Evolutionary conservation across 2,797 vertebrate species (phyloP).

Genomic region (Spinibarbus caldwelli): DNA sequence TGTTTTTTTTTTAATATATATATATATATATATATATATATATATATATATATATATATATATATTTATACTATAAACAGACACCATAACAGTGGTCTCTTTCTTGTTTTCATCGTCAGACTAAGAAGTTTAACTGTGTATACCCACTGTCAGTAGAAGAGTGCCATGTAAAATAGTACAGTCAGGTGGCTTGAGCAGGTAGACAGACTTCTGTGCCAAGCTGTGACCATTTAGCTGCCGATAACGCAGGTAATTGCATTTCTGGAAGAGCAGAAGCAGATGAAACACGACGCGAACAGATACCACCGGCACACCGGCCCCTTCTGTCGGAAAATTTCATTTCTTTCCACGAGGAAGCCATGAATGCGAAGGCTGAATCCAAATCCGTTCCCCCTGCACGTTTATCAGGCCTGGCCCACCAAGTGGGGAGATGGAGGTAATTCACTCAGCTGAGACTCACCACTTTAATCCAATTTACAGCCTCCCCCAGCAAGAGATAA

Average conservation of each 20-base stretch:
- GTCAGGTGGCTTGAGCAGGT: slow-evolving; percentile 66
- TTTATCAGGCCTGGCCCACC: slow-evolving; percentile 93
- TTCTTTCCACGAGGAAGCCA: slow-evolving; percentile 91
- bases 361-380: slow-evolving; percentile 90
- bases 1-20: neutral
- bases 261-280: slow-evolving; percentile 93
- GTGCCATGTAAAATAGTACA: slow-evolving; percentile 62
- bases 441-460: slow-evolving; percentile 91
- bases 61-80: neutral
- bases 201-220: slow-evolving; percentile 79
- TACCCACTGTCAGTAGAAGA: slow-evolving; percentile 39
- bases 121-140: slow-evolving; percentile 24
- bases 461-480: slow-evolving; percentile 98
- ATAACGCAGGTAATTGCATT: slow-evolving; percentile 91
- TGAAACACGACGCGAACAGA: slow-evolving; percentile 87
- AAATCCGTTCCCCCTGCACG: slow-evolving; percentile 91
- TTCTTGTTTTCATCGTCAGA: slow-evolving; percentile 21
- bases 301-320: slow-evolving; percentile 87
- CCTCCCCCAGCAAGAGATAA: slow-evolving; percentile 93
- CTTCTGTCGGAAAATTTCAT: slow-evolving; percentile 92
- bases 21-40: no score
- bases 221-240: slow-evolving; percentile 79
- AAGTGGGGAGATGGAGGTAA: slow-evolving; percentile 90
- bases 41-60: no score
- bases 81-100: neutral